phyloP scores from a whole-genome alignment of 2,888 invertebrate species.

The Himalopsyche kuldschensis region DNA sequence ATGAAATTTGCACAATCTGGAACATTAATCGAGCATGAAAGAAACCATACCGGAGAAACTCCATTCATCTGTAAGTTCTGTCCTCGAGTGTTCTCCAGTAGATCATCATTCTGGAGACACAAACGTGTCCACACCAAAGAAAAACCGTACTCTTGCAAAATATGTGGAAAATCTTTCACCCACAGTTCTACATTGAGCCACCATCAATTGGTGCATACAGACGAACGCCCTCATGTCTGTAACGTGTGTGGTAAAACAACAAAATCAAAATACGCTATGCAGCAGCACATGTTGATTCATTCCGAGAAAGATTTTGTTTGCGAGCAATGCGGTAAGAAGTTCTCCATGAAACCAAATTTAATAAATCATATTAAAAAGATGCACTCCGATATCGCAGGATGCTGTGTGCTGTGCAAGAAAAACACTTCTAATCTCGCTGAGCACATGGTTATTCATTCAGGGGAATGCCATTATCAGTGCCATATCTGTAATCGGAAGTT shows the following conservation, averaged over 20 bases:
- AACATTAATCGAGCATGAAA: slow-evolving; percentile 30
- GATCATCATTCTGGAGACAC: slow-evolving; percentile 36
- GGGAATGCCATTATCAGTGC: slow-evolving; percentile 21
- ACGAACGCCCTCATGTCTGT: slow-evolving; percentile 60
- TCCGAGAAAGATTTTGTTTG: slow-evolving; percentile 26
- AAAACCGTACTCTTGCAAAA: slow-evolving; percentile 28
- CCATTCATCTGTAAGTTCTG: slow-evolving; percentile 32
- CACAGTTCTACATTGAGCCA: slow-evolving; percentile 49
- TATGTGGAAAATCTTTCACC: slow-evolving; percentile 36
- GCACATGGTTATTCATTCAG: slow-evolving; percentile 34
- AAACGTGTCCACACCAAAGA: slow-evolving; percentile 29
- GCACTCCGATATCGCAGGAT: slow-evolving; percentile 33
- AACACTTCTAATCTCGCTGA: slow-evolving; percentile 28
- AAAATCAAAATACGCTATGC: slow-evolving; percentile 33
- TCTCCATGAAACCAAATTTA: slow-evolving; percentile 31
- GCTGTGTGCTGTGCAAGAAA: slow-evolving; percentile 25
- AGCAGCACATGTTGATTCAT: slow-evolving; percentile 32
- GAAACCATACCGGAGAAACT: slow-evolving; percentile 35
- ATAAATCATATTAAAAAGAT: slow-evolving; percentile 32
- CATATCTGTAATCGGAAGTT: slow-evolving; percentile 25
- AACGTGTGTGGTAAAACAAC: slow-evolving; percentile 58
- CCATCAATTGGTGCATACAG: slow-evolving; percentile 51
- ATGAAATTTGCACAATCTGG: slow-evolving; percentile 36
- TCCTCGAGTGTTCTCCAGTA: slow-evolving; percentile 18
- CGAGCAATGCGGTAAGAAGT: slow-evolving; percentile 37